Evolutionary conservation across 2,113 vertebrate species (phyloP).

Genomic region (Psilopsiagon aurifrons): DNA sequence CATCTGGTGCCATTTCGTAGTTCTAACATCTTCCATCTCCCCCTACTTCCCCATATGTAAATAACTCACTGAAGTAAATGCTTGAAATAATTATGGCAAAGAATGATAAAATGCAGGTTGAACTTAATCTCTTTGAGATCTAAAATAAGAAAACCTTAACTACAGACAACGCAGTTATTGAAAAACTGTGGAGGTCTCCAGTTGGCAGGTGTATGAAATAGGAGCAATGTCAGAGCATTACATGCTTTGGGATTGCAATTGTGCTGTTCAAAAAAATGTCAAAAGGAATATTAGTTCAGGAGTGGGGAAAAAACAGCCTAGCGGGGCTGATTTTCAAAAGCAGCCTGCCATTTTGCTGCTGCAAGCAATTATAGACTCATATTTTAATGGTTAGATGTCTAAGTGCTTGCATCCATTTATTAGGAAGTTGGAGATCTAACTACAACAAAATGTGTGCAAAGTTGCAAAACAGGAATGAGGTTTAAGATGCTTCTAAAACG

Average conservation of each 20-base stretch:
- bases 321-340: slow-evolving; percentile 24
- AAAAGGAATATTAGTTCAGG: background rate
- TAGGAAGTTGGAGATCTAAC: background rate
- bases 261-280: background rate
- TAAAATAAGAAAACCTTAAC: slow-evolving; percentile 48
- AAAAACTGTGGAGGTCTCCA: background rate
- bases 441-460: slow-evolving; percentile 8
- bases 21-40: slow-evolving; percentile 58
- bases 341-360: background rate
- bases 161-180: background rate
- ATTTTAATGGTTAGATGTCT: background rate
- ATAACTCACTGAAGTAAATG: slow-evolving; percentile 60
- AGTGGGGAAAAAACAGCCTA: background rate
- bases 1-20: slow-evolving; percentile 57
- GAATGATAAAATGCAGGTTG: slow-evolving; percentile 58
- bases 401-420: slow-evolving; percentile 3
- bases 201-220: slow-evolving; percentile 6
- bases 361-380: slow-evolving; percentile 17
- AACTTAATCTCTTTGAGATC: slow-evolving; percentile 42
- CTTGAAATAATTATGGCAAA: slow-evolving; percentile 58
- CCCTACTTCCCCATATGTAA: slow-evolving; percentile 54
- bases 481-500: background rate
- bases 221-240: background rate
- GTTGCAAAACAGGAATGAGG: background rate
- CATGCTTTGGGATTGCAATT: background rate